Evolutionary conservation across 2,113 vertebrate genomes (phyloP), one percentile per base, ranked within the genome.

Genomic region (Sebastes schlegelii): DNA sequence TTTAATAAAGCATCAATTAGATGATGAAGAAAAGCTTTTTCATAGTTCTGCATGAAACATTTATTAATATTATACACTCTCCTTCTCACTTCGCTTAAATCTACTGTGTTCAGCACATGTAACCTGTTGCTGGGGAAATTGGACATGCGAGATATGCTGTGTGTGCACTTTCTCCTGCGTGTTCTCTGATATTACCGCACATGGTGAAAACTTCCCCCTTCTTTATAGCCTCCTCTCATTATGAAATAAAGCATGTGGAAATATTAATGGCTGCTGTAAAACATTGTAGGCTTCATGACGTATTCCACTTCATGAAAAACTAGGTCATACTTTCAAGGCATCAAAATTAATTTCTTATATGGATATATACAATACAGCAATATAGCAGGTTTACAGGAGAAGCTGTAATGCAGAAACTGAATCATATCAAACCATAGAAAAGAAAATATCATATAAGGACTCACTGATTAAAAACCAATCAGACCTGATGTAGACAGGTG

Each of bases 1-100:
- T 91, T 87, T 87, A 90, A 88, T 83, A 91, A 78, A 85, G 78
- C 83, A 88, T 88, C 88, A 93, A 90, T 94, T 93, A 93, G 82
- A 85, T 72, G 66, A 88, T 82, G 69, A 87, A 78, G 79, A 93
- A 88, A 88, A 52, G 13, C 23, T 26, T 87, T 67, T 65, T 34
- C 60, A 77, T 79, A 40, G 75, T 81, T 73, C 75, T 88, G 82
- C 86, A 85, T 49, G 68, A 91, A 74, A 74, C 78, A 84, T 64
- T 64, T 81, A 91, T 92, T 93, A 90, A 49, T 79, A 91, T 89
- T 91, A 90, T 83, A 80, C 60, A 84, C 77, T 88, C 90, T 85
- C 45, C 26, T 86, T 80, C 83, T 79, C 77, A 63, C 55, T 89
- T 80, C 34, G 72, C 64, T 84, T 87, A 65, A 84, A 89, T 92